phyloP scores from a whole-genome alignment of 2,888 invertebrate genomes.

The Serrognathus titanus region DNA sequence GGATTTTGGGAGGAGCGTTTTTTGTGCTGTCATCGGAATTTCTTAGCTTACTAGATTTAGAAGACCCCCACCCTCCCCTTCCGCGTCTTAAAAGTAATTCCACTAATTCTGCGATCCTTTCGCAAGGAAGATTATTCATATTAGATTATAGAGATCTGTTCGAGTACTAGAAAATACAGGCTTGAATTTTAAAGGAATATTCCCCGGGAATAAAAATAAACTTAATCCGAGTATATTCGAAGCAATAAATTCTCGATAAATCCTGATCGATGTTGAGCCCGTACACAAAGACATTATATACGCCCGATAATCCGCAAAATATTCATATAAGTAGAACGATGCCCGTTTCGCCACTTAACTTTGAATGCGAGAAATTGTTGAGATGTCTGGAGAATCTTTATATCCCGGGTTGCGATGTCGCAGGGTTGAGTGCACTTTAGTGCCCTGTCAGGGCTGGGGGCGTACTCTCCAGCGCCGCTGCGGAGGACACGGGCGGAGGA shows the following conservation, averaged over 20 bases:
- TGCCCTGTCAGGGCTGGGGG: neutral
- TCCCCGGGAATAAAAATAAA: too few relatives aligned
- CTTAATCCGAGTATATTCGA: too few relatives aligned
- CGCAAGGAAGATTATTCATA: too few relatives aligned
- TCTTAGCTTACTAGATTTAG: neutral
- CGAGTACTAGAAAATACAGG: too few relatives aligned
- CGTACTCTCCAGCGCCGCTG: neutral
- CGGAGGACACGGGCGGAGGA: too few relatives aligned
- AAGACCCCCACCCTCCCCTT: neutral
- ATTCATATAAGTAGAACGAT: slow-evolving; percentile 1
- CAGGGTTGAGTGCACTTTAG: slow-evolving; percentile 21
- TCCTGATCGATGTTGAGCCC: neutral
- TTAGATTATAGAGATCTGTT: too few relatives aligned
- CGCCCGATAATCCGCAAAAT: neutral
- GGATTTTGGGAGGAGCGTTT: too few relatives aligned
- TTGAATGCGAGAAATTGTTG: slow-evolving; percentile 15
- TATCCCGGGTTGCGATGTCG: slow-evolving; percentile 18
- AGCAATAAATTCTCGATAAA: too few relatives aligned
- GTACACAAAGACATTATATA: neutral
- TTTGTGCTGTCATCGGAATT: neutral
- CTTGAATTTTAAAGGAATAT: too few relatives aligned
- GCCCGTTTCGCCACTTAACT: slow-evolving; percentile 17
- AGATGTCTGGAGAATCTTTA: slow-evolving; percentile 20
- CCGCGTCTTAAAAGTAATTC: neutral
- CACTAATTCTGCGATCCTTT: neutral